These are phyloP conservation scores for Thamnophis sirtalis DNA, from an alignment of 2,113 vertebrate genomes.

Conservation along the genomic window DNA sequence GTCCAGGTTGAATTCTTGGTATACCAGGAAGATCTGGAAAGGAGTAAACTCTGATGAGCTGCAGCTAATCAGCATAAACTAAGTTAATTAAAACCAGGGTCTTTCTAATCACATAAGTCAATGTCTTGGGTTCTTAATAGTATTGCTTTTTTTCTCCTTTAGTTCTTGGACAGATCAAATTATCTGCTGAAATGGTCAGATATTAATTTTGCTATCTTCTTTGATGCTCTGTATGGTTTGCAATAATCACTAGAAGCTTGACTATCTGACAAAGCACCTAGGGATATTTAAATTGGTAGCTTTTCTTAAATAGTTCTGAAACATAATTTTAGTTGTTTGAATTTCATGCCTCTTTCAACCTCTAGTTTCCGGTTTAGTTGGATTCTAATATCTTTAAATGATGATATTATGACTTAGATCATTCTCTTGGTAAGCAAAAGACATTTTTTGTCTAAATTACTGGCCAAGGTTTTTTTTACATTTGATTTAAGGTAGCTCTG, in stretches of 20 bases:
- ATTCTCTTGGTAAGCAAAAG: background rate
- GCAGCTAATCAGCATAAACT: background rate
- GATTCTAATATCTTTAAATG: background rate
- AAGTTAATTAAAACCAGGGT: background rate
- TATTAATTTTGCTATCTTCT: background rate
- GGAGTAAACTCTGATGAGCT: background rate
- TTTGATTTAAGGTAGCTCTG: background rate
- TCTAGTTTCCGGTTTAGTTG: background rate
- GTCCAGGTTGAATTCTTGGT: background rate
- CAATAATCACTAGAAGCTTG: background rate
- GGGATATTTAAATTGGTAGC: background rate
- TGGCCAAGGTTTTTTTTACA: background rate
- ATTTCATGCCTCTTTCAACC: background rate
- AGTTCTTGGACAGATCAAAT: background rate
- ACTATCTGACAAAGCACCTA: fast-evolving
- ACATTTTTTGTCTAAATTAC: background rate
- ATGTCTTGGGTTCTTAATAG: background rate
- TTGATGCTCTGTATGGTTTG: background rate
- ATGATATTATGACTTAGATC: background rate
- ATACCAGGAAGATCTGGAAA: background rate
- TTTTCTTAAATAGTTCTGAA: slow-evolving; percentile 23
- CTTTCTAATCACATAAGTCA: background rate
- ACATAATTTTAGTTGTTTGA: slow-evolving; percentile 40
- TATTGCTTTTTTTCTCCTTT: background rate
- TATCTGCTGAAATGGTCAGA: background rate